Evolutionary conservation across 2,888 invertebrate species (phyloP).

Genomic region (Lissocephala sabroskyi): DNA sequence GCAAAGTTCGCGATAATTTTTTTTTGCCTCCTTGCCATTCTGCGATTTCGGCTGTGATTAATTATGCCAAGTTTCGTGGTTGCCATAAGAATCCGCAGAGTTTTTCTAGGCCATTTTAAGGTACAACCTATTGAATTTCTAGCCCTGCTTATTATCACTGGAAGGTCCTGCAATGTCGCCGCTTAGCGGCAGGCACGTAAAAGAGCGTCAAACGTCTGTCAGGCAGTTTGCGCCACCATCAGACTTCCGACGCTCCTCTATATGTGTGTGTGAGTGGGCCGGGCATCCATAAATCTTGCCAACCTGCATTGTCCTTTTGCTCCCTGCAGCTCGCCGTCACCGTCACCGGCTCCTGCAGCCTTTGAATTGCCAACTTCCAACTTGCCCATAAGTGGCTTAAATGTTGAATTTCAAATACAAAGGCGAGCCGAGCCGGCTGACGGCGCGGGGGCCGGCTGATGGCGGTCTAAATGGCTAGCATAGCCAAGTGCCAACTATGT

Average conservation of each 20-base stretch:
- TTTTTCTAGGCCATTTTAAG: too few species aligned
- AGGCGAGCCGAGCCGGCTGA: conserved; percentile 25
- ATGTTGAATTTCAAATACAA: conserved; percentile 65
- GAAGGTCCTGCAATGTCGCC: too few species aligned
- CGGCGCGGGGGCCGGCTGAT: conserved; percentile 27
- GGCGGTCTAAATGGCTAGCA: conserved; percentile 24
- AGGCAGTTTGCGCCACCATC: neutral
- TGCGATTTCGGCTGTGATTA: conserved; percentile 21
- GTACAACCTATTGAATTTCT: too few species aligned
- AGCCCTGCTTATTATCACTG: too few species aligned
- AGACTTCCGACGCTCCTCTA: conserved; percentile 6
- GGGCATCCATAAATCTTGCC: conserved; percentile 54
- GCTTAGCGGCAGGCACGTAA: conserved; percentile 32
- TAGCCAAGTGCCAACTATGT: conserved; percentile 57
- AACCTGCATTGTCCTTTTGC: conserved; percentile 57
- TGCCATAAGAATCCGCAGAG: neutral
- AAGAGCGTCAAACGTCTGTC: conserved; percentile 37
- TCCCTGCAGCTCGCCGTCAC: neutral
- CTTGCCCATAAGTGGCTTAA: conserved; percentile 65
- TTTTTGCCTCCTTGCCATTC: conserved; percentile 9
- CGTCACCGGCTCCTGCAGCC: conserved; percentile 33
- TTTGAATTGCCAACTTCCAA: conserved; percentile 63
- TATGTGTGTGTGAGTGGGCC: conserved; percentile 9
- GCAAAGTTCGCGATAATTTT: conserved; percentile 34
- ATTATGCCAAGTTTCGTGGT: conserved; percentile 11